Conservation (phyloP, 2,888 invertebrate genomes). For the Himalopsyche japonica region DNA sequence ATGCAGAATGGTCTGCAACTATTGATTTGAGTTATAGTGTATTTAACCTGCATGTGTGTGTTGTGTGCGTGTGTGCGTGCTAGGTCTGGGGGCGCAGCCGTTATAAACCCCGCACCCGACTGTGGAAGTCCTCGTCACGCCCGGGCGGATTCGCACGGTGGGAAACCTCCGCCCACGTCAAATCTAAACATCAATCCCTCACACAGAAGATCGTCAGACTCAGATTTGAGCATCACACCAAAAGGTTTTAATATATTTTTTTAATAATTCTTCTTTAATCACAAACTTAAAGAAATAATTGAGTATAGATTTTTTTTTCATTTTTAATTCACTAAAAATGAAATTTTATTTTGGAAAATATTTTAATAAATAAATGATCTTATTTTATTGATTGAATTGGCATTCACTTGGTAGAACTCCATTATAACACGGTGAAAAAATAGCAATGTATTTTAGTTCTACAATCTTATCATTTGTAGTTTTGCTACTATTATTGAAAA, state of each 20-base stretch:
- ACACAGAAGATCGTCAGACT: conserved; percentile 87
- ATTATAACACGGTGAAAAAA: no score
- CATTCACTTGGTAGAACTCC: no score
- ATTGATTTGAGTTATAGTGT: conserved; percentile 5
- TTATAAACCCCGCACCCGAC: conserved; percentile 16
- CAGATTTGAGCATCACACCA: conserved; percentile 89
- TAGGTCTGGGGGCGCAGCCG: conserved; percentile 48
- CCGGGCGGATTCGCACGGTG: conserved; percentile 61
- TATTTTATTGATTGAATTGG: no score
- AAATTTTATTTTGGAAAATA: no score
- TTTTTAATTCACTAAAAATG: no score
- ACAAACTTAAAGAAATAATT: neutral
- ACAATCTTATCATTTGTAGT: no score
- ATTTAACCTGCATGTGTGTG: conserved; percentile 43
- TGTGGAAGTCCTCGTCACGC: conserved; percentile 54
- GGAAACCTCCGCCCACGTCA: conserved; percentile 46
- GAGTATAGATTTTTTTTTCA: no score
- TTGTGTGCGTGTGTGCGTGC: conserved; percentile 44
- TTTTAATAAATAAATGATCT: no score
- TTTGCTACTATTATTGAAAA: no score
- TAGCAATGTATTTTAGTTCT: no score
- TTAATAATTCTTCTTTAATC: neutral
- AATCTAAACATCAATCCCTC: conserved; percentile 37
- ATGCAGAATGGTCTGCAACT: neutral
- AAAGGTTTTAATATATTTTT: conserved; percentile 71